Percentiles rank a stretch among this genome's conserved stretches.
Conservation (phyloP, 1,140 invertebrate genomes). For the Octopus sinensis region DNA sequence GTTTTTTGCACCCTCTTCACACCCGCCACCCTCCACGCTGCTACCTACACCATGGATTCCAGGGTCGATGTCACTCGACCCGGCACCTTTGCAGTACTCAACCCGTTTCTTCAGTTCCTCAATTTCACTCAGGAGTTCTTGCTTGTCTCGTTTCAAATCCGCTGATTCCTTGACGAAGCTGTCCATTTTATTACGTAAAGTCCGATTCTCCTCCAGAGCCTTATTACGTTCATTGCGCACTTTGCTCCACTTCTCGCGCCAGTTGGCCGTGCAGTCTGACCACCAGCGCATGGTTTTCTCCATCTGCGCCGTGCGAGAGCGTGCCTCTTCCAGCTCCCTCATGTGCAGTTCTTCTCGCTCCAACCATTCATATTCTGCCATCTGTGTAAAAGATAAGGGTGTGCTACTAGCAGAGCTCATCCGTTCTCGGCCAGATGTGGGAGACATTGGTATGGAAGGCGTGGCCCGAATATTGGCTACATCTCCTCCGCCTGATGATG, state of each 20-base stretch:
- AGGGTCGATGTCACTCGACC: no score
- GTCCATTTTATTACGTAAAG: constrained; percentile 77
- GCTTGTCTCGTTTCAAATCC: constrained; percentile 73
- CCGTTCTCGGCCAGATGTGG: constrained; percentile 22
- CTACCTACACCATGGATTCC: no score
- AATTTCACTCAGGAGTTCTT: constrained; percentile 66
- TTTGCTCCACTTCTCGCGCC: constrained; percentile 95
- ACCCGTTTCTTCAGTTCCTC: constrained; percentile 18
- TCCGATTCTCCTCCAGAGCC: constrained; percentile 80
- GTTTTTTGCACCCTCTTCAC: constrained; percentile 56
- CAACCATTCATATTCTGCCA: constrained; percentile 29
- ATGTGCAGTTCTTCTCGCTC: constrained; percentile 51
- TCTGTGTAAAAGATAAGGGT: constrained; percentile 24
- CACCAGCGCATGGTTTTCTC: constrained; percentile 99
- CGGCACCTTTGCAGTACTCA: background rate
- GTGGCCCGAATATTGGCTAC: constrained; percentile 38
- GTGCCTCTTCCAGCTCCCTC: constrained; percentile 83
- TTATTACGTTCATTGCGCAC: constrained; percentile 62
- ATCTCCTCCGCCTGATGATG: constrained; percentile 27
- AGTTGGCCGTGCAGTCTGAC: constrained; percentile 86
- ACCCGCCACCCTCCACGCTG: constrained; percentile 14
- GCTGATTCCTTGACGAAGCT: constrained; percentile 73
- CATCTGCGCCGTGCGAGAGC: constrained; percentile 90
- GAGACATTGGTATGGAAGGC: constrained; percentile 25
- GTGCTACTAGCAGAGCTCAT: constrained; percentile 27